Base-by-base conservation (phyloP, 1,140 invertebrate species). In the Drosophila grimshawi region DNA sequence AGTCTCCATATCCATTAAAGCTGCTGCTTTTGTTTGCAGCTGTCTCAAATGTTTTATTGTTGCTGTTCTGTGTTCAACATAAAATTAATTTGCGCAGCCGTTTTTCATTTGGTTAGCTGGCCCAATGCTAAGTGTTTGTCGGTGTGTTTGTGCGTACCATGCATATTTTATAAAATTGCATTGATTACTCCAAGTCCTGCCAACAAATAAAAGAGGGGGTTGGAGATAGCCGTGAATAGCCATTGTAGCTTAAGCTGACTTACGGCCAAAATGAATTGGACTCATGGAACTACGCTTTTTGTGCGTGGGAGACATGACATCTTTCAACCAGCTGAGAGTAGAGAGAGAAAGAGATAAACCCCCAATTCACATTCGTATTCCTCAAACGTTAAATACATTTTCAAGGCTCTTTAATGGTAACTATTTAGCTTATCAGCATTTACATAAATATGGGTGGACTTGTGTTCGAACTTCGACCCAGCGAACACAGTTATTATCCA, bases 161-260 rank as follows among this genome's bases (percentile, higher is more conserved):
- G 83, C 82, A 86, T 86, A 86, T 86, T 86, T 88, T 74, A 88
- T 80, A 76, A 83, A 79, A 82, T 88, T 88, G 83, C 82, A 86
- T 86, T 86, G 78, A 86, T 86, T 86, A 61, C 19, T 19, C 64
- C 51, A 64, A 56, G 53, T 70, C 43, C 55, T 63, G 77, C 46
- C 49, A 78, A 71, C 67, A 19, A 49, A 43, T 61, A 72, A 41
- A 10, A 41, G 39, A 19, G 19, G 19, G 19, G 19, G 19, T 19
- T 19, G 19, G 19, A 19, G 19, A 1, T 19, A 19, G 19, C 19
- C 19, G 19, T 43, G 10, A 43, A 43, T 43, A 3, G 39, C 39
- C 19, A 19, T 43, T 4, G 10, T 43, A 43, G 39, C n/a, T 43
- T n/a, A 19, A 19, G 2, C 19, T 19, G 19, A 19, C 19, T 19